Base-by-base conservation (phyloP, 1,140 invertebrate genomes). In the Trachymyrmex cornetzi region DNA sequence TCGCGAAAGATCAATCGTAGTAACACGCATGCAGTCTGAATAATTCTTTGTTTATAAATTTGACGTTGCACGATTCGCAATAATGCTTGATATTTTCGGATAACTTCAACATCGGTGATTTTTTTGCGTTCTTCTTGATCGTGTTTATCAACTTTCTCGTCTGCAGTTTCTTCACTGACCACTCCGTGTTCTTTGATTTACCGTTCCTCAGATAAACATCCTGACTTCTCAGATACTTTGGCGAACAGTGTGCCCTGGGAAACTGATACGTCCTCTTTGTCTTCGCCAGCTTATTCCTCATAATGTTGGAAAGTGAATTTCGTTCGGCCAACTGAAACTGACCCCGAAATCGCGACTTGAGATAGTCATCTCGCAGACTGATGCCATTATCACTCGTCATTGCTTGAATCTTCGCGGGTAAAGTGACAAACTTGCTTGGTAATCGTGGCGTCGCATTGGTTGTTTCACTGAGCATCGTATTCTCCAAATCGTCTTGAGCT, bases 51-150 rank as follows among this genome's bases (percentile, higher is more conserved):
- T 90, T 93, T 38, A 44, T 57, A 30, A 94, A 94, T n/a, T 82
- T 88, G 3, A 79, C 61, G 55, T 92, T 90, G 53, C 94, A 94
- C 59, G 90, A 90, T 7, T 94, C 93, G 71, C 94, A 95, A 44
- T 89, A 92, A 38, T 90, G 88, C 75, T 94, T 94, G 5, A 84
- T 81, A 38, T 34, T 71, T 22, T 89, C 75, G 16, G 72, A 16
- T 22, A 86, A 0, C 5, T 88, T 88, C 53, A 64, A 53, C 16
- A 85, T 53, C 14, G 77, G 2, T 55, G 44, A 30, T 22, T 77
- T 64, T 71, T 91, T 87, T 19, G 64, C 16, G 7, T 34, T n/a
- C 14, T 77, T 59, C 9, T 48, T 67, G 12, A 75, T 61, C 27
- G 85, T 6, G 2, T 87, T 50, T 5, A 80, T 71, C 9, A 87